A percentile compares a stretch with the other conserved stretches of the same genome.
These are phyloP conservation scores for Drosophila pseudoobscura DNA, from an alignment of 1,140 invertebrate genomes.

Conservation along the genomic window DNA sequence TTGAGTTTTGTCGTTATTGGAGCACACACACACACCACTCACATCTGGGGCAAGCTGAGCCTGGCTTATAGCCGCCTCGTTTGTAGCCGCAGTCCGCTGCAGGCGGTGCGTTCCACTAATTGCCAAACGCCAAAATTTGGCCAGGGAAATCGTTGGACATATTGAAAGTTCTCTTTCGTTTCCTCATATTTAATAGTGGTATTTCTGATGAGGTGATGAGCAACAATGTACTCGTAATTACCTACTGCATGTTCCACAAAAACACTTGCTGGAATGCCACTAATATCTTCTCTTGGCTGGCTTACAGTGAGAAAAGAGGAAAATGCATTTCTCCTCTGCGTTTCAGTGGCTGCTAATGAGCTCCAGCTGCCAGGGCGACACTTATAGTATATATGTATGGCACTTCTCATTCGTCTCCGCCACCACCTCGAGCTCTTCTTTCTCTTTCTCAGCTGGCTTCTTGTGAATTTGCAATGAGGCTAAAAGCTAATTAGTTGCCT, in stretches of 20 bases:
- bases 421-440: background rate
- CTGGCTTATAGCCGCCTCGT: constrained; percentile 63
- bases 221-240: no score
- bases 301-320: background rate
- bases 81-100: constrained; percentile 46
- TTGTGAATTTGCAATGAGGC: constrained; percentile 63
- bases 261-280: no score
- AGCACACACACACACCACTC: constrained; percentile 13
- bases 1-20: constrained; percentile 50
- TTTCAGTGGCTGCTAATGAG: constrained; percentile 50
- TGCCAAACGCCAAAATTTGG: constrained; percentile 71
- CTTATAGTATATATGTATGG: constrained; percentile 15
- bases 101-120: constrained; percentile 73
- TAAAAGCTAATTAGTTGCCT: constrained; percentile 75
- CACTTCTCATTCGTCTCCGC: background rate
- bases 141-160: constrained; percentile 21
- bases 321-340: constrained; percentile 34
- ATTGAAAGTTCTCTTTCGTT: no score
- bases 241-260: no score
- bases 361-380: constrained; percentile 36
- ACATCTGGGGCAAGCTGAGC: constrained; percentile 9
- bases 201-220: no score
- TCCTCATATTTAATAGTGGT: no score
- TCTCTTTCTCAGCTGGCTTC: constrained; percentile 19
- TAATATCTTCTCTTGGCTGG: constrained; percentile 9